phyloP scores from a whole-genome alignment of 2,888 invertebrate species.

The Chymomyza caudatula region DNA sequence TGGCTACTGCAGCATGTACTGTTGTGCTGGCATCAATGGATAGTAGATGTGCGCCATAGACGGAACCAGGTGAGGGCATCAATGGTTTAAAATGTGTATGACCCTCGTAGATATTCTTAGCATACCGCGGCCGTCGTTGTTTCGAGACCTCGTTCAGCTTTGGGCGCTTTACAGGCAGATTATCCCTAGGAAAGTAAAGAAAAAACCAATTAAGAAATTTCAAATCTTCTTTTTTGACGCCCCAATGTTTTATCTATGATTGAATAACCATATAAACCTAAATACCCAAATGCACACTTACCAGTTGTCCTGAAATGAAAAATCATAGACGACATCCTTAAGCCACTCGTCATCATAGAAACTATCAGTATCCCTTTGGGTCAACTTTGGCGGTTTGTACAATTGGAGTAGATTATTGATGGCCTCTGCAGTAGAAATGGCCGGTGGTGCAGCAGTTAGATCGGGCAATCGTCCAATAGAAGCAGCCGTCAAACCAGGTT shows the following conservation, averaged over 20 bases:
- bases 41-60: constrained; percentile 68
- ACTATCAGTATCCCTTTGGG: constrained; percentile 87
- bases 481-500: constrained; percentile 35
- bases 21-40: constrained; percentile 56
- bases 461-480: constrained; percentile 12
- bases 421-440: constrained; percentile 56
- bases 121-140: constrained; percentile 75
- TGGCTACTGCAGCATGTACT: constrained; percentile 1
- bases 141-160: constrained; percentile 81
- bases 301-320: constrained; percentile 91
- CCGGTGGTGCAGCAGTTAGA: constrained; percentile 5
- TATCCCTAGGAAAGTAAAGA: constrained; percentile 81
- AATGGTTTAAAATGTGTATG: constrained; percentile 79
- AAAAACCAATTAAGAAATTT: not conserved
- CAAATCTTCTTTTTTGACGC: no score
- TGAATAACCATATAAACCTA: no score
- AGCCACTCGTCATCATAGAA: constrained; percentile 89
- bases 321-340: constrained; percentile 91
- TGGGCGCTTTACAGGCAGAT: constrained; percentile 94
- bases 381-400: constrained; percentile 87
- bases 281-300: no score
- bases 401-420: constrained; percentile 74
- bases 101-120: constrained; percentile 81
- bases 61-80: constrained; percentile 77
- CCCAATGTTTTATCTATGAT: no score